phyloP scores from a whole-genome alignment of 1,140 invertebrate species.

The Apis mellifera region DNA sequence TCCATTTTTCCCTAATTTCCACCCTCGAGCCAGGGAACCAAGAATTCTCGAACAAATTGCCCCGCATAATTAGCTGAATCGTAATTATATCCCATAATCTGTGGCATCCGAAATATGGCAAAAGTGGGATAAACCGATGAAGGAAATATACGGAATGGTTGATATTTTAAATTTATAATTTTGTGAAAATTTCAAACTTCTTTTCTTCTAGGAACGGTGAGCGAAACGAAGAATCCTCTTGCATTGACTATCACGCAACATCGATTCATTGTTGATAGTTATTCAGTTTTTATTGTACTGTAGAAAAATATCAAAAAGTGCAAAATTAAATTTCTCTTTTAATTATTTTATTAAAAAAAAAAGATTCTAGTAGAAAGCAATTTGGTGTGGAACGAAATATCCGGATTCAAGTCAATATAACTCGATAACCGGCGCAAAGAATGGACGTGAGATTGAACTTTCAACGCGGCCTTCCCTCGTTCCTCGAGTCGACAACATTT shows the following conservation, averaged over 20 bases:
- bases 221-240: no score
- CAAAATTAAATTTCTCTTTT: neutral
- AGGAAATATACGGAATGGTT: no score
- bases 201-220: no score
- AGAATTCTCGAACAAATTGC: neutral
- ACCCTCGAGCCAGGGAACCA: neutral
- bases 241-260: no score
- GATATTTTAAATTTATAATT: no score
- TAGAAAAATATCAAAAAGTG: no score
- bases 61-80: neutral
- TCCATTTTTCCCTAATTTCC: neutral
- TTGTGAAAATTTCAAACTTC: no score
- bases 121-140: no score
- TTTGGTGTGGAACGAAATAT: neutral
- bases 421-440: conserved; percentile 21
- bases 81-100: neutral
- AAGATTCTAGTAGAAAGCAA: neutral
- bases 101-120: neutral
- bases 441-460: conserved; percentile 20
- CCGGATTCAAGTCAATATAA: neutral
- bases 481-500: conserved; percentile 25
- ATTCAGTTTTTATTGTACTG: no score
- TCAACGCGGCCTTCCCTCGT: conserved; percentile 10
- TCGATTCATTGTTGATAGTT: no score
- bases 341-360: neutral